Evolutionary conservation across 2,888 invertebrate species (phyloP), one percentile per base, ranked within the genome.

Genomic region (Ryuthela nishihirai): DNA sequence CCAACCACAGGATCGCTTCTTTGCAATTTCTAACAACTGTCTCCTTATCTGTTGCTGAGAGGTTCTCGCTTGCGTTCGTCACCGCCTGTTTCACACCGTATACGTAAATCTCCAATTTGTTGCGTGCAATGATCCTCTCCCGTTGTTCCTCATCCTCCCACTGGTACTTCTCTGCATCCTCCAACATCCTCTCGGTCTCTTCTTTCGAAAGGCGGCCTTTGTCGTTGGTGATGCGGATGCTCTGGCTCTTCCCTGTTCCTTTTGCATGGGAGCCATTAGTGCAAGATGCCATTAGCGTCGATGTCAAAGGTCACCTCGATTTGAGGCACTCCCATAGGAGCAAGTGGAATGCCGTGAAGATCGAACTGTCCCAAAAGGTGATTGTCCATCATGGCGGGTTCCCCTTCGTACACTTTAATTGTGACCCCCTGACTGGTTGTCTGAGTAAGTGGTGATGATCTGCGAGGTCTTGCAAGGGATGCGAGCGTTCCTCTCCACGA

Each of bases 301-400:
- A 92, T 78, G 72, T 92, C 90, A 36, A 87, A 84, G 43, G 84
- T 85, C 0, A 90, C 83, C 0, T 85, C 82, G 67, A 85, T 82
- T 76, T 86, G 85, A 0, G 86, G 86, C 1, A 85, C 79, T 17
- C 89, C 90, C 65, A 88, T 80, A 0, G 89, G 89, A 1, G 88
- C 87, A 23, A 89, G 89, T 24, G 89, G 87, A 54, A 91, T 88
- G 7, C 90, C 91, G 4, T 83, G 65, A 15, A 70, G 61, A 39
- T 70, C 69, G 35, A 64, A 64, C 2, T 54, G 64, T 1, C 71
- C 71, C 47, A 90, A 74, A 2, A 88, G 76, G 70, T 93, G 90
- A 73, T 93, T 93, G 71, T 93, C 92, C 6, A 92, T 92, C 88
- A 92, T 86, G 18, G 88, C 85, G 32, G 88, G 78, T 74, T 87